Evolutionary conservation across 2,113 vertebrate genomes (phyloP).

Genomic region (Prolemur simus): DNA sequence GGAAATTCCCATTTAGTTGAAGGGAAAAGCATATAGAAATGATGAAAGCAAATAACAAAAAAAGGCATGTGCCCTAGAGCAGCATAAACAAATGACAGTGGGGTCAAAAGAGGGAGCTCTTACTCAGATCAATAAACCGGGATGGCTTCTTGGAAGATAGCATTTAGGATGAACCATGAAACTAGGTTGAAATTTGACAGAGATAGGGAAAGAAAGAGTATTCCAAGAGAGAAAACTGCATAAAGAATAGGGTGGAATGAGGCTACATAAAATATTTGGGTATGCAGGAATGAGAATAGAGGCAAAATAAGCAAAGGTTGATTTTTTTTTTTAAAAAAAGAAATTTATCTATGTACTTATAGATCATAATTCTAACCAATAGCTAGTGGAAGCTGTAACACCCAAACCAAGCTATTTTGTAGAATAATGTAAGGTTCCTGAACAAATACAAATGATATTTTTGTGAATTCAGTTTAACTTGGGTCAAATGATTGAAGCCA

Average conservation of each 20-base stretch:
- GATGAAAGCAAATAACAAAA: background rate
- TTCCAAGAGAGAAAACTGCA: background rate
- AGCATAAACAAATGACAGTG: background rate
- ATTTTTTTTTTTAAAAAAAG: background rate
- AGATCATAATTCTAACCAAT: background rate
- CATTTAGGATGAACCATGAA: background rate
- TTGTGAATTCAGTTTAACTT: background rate
- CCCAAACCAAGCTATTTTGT: background rate
- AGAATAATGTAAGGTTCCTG: background rate
- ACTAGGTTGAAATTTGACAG: background rate
- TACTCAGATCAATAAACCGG: background rate
- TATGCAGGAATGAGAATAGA: background rate
- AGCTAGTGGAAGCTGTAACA: background rate
- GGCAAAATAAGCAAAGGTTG: background rate
- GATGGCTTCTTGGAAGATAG: background rate
- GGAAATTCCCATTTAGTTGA: background rate
- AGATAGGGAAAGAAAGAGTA: background rate
- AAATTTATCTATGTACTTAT: background rate
- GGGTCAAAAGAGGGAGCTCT: background rate
- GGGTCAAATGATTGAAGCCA: background rate
- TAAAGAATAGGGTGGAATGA: background rate
- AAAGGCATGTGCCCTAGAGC: background rate
- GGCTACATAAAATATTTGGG: background rate
- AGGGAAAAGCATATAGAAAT: background rate
- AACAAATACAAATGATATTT: background rate